Base-by-base conservation (phyloP, 2,888 invertebrate species). In the Lasiommata megera region DNA sequence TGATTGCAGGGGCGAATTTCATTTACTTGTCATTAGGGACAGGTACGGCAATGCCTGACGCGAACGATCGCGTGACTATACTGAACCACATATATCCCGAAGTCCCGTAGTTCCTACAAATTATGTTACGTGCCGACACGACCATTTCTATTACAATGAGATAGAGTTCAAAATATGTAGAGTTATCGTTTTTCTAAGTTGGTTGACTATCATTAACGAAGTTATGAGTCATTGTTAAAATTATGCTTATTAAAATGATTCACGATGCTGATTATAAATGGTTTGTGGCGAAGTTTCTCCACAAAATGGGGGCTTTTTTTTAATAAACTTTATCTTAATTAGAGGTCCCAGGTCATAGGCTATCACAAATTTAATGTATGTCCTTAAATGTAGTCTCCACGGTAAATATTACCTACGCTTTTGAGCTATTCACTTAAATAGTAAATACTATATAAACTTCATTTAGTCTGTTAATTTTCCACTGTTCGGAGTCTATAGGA, bases 201-300 rank as follows among this genome's bases (percentile, higher is more conserved):
- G 41, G 48, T 58, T 73, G 68, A 69, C 73, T 75, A 76, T 79
- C 75, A 79, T 82, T 84, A 84, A 81, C 79, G 37, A 60, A 36
- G 75, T 80, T 84, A 84, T 88, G 86, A 86, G 79, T 88, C 87
- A 88, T 76, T 77, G 76, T 72, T 69, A 70, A 76, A 79, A 78
- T 70, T 64, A 62, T 56, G 56, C 72, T 77, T 79, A 81, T 82
- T 81, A 79, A 75, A 77, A 78, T 86, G 85, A 86, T 67, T 85
- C 85, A 85, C 64, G 61, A 37, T 43, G 56, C 44, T 43, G 37
- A 53, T 36, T 44, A 43, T 41, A 53, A 48, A 52, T 41, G 47
- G 28, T 38, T 56, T 40, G 11, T 17, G 12, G 43, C 54, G 23
- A 34, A 44, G 31, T 46, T 34, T 56, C 29, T 34, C 31, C 28